Evolutionary conservation across 2,888 invertebrate genomes (phyloP).

Genomic region (Eremobia ochroleuca): DNA sequence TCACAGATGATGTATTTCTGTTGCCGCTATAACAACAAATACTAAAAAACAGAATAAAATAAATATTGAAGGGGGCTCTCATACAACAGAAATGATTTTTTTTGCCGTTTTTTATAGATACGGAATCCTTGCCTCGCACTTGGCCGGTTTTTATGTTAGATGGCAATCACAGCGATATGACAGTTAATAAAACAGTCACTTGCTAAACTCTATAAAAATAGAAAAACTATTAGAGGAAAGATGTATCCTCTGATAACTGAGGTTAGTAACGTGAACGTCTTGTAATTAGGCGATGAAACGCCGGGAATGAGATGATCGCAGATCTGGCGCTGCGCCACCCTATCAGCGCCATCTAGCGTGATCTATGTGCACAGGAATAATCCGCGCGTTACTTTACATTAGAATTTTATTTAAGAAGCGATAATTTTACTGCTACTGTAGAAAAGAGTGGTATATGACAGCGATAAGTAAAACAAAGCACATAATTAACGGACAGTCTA

Average conservation of each 20-base stretch:
- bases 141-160: too few species aligned
- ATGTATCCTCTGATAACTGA: conserved; percentile 59
- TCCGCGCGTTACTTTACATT: conserved; percentile 65
- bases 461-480: conserved; percentile 76
- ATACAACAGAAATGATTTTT: too few species aligned
- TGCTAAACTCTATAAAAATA: conserved; percentile 59
- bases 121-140: too few species aligned
- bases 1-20: too few species aligned
- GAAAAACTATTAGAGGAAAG: conserved; percentile 62
- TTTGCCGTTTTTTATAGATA: too few species aligned
- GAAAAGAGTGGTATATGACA: conserved; percentile 65
- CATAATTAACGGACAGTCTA: conserved; percentile 86
- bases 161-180: conserved; percentile 21
- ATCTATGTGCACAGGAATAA: conserved; percentile 84
- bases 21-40: too few species aligned
- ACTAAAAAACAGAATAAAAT: too few species aligned
- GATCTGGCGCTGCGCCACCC: conserved; percentile 87
- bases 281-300: conserved; percentile 84
- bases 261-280: conserved; percentile 74
- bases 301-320: conserved; percentile 78
- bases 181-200: conserved; percentile 40
- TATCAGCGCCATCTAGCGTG: conserved; percentile 88
- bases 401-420: conserved; percentile 43
- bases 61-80: too few species aligned
- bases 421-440: conserved; percentile 24